Evolutionary conservation across 1,140 invertebrate genomes (phyloP), one percentile per base, ranked within the genome.

Genomic region (Andricus grossulariae): DNA sequence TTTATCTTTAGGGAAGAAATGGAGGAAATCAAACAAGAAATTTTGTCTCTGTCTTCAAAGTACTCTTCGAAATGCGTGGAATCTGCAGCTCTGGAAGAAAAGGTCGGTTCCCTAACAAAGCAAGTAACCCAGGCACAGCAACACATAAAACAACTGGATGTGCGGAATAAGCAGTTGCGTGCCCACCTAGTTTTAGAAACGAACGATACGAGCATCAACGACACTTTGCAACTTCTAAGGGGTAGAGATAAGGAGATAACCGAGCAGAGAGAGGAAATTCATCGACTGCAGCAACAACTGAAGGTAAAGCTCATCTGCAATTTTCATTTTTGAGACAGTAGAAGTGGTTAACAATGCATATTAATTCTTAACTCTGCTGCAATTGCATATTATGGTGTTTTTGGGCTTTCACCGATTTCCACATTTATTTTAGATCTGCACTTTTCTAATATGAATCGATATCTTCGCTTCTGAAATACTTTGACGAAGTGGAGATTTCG

Each of bases 41-140:
- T 98, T 84, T 91, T 97, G 21, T 96, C 96, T 16, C 92, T 98
- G 70, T 97, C 96, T 1, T 96, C 98, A 80, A 96, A 97, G 85
- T 97, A 98, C 90, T 97, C 97, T 1, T 94, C 96, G 12, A 98
- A 98, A 88, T 98, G 97, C 90, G 94, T 98, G 66, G 97, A 98
- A 89, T 96, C 96, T 15, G 96, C 97, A 1, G 94, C 95, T 21
- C 89, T 98, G 54, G 96, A 97, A 85, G 97, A 98, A 88, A 95
- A 97, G 86, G 92, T 98, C 25, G 94, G 95, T 72, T 90, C 93
- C 45, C 93, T 96, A 73, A 95, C 94, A n/a, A 94, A 95, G 81
- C 95, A 97, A 89, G 90, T 97, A 21, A 92, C 94, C 75, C 95
- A 96, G 81, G 95, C 96, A 52, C 95, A 96, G 86, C 95, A 96